Base-by-base conservation (phyloP, 2,113 vertebrate genomes). In the Bolborhynchus lineola region DNA sequence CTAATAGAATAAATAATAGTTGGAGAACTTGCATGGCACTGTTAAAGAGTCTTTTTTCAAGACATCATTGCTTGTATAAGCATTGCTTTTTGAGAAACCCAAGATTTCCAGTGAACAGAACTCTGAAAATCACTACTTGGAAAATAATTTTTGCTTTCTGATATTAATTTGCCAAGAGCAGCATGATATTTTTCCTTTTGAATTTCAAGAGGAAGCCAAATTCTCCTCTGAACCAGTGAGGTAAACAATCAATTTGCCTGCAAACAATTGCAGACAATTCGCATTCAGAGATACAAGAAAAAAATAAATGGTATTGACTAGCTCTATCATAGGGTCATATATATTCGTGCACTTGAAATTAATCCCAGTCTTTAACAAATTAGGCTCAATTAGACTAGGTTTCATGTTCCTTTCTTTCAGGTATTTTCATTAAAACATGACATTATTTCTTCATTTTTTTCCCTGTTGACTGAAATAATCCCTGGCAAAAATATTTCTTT, bases 21-120 rank as follows among this genome's bases (percentile, higher is more conserved):
- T 69, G 55, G 31, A 77, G 41, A 91, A 76, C 52, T 91, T 86
- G 35, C 42, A 62, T 29, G 83, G 76, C 64, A 53, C 46, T 78
- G 24, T 83, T 87, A 86, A 55, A 95, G 53, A 16, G 39, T 60
- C 80, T 93, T 95, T 94, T 63, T 82, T 94, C 81, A 80, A 83
- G 44, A 72, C 15, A 37, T 86, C 59, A 67, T 57, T 88, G 44
- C 69, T 84, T 91, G 65, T 84, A 23, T 85, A 86, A 94, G 17
- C 70, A 29, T 79, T 81, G 16, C 47, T 93, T 92, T 62, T 74
- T 70, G 35, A 83, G 62, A 90, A 79, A 83, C 44, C 6, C 46
- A 77, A 29, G 33, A 81, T 69, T 92, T 75, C 35, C 57, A 86
- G 29, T 79, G 70, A 78, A 85, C 94, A 91, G 46, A 84, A 37